Evolutionary conservation across 2,797 vertebrate species (phyloP).

Genomic region (Pangasius mekongensis): DNA sequence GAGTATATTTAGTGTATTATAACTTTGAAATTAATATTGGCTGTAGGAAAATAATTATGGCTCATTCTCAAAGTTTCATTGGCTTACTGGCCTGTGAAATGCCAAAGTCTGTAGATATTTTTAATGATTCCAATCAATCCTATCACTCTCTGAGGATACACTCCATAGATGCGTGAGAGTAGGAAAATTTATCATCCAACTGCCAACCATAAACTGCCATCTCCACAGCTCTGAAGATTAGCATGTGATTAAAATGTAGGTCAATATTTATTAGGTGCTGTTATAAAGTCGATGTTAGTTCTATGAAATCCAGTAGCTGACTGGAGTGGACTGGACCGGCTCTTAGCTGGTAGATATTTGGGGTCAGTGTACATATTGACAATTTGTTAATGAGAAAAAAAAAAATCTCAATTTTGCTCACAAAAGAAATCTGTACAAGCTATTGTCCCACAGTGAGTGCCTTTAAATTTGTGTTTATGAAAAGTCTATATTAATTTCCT

Average conservation of each 20-base stretch:
- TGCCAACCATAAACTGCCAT: conserved; percentile 76
- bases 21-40: conserved; percentile 75
- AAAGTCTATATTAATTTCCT: conserved; percentile 17
- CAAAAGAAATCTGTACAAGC: conserved; percentile 21
- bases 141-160: conserved; percentile 81
- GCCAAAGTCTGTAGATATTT: conserved; percentile 81
- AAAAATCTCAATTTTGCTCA: conserved; percentile 34
- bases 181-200: conserved; percentile 81
- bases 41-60: conserved; percentile 79
- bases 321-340: conserved; percentile 18
- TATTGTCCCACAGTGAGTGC: not conserved
- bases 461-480: not conserved
- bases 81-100: conserved; percentile 75
- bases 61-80: conserved; percentile 67
- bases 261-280: conserved; percentile 81
- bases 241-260: conserved; percentile 78
- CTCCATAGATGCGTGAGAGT: conserved; percentile 80
- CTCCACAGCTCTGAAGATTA: conserved; percentile 69
- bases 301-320: conserved; percentile 65
- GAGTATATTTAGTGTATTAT: conserved; percentile 52
- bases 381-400: conserved; percentile 40
- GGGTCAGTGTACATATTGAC: conserved; percentile 42
- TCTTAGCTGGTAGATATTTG: conserved; percentile 47
- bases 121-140: conserved; percentile 86
- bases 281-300: conserved; percentile 75